Conservation (phyloP, 1,140 invertebrate genomes). For the Metaphire vulgaris region DNA sequence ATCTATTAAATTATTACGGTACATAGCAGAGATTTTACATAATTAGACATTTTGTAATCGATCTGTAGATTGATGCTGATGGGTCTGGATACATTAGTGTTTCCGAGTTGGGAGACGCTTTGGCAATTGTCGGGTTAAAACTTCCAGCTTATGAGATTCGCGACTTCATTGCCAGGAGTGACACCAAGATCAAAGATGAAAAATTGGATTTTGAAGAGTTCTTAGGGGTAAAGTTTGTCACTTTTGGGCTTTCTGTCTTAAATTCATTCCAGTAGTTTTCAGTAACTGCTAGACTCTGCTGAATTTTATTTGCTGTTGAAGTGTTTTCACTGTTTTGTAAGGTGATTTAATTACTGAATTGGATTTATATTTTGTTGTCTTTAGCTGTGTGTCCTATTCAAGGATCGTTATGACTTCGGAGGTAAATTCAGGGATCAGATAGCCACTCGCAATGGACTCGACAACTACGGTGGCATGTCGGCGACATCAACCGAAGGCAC, state of each 20-base stretch:
- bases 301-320: too few relatives aligned
- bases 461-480: slow-evolving; percentile 86
- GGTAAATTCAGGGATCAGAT: slow-evolving; percentile 85
- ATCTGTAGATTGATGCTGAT: slow-evolving; percentile 85
- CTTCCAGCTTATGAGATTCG: slow-evolving; percentile 85
- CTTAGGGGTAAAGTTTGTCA: slow-evolving; percentile 58
- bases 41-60: too few relatives aligned
- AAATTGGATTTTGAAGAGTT: slow-evolving; percentile 78
- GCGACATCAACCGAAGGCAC: slow-evolving; percentile 85
- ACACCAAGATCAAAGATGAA: slow-evolving; percentile 62
- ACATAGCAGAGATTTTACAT: too few relatives aligned
- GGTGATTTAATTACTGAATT: too few relatives aligned
- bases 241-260: not conserved
- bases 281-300: too few relatives aligned
- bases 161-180: slow-evolving; percentile 80
- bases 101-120: slow-evolving; percentile 76
- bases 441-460: slow-evolving; percentile 84
- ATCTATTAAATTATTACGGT: too few relatives aligned
- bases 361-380: too few relatives aligned
- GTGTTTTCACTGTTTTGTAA: too few relatives aligned
- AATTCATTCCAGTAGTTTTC: too few relatives aligned
- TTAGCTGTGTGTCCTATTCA: slow-evolving; percentile 77
- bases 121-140: slow-evolving; percentile 84
- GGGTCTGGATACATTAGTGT: slow-evolving; percentile 82
- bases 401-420: slow-evolving; percentile 74